Percentiles rank a stretch among this genome's conserved stretches.
Conservation (phyloP, 2,113 vertebrate species). For the Craseonycteris thonglongyai region DNA sequence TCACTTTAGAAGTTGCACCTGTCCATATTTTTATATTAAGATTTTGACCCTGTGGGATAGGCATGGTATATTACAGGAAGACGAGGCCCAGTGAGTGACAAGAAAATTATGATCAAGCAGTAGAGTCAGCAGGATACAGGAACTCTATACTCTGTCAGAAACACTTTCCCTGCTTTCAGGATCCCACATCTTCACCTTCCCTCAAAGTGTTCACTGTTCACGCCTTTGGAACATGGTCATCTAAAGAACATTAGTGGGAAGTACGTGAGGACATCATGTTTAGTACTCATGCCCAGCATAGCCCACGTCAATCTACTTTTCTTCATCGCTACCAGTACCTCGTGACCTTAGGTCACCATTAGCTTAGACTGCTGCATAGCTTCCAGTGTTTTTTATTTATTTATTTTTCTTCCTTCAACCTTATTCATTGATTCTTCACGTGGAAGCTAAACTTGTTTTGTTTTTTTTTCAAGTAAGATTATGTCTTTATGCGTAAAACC, state of each 20-base stretch:
- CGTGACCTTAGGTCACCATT: neutral
- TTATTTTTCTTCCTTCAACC: neutral
- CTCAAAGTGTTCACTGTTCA: neutral
- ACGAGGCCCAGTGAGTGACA: neutral
- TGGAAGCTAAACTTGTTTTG: neutral
- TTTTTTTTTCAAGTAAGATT: no score
- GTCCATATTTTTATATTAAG: neutral
- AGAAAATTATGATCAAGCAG: neutral
- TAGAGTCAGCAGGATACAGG: neutral
- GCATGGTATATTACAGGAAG: neutral
- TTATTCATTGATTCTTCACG: neutral
- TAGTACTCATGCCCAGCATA: neutral
- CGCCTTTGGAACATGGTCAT: neutral
- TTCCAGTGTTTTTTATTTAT: neutral
- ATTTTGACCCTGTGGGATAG: neutral
- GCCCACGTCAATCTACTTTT: neutral
- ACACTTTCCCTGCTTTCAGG: fast-evolving
- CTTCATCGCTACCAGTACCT: neutral
- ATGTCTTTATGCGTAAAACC: neutral
- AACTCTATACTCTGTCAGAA: neutral
- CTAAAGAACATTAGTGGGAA: neutral
- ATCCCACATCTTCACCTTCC: fast-evolving
- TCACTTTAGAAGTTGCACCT: neutral
- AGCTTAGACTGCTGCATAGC: neutral
- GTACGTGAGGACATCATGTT: neutral